Evolutionary conservation across 1,140 invertebrate genomes (phyloP), one percentile per base, ranked within the genome.

Genomic region (Drosophila auraria): DNA sequence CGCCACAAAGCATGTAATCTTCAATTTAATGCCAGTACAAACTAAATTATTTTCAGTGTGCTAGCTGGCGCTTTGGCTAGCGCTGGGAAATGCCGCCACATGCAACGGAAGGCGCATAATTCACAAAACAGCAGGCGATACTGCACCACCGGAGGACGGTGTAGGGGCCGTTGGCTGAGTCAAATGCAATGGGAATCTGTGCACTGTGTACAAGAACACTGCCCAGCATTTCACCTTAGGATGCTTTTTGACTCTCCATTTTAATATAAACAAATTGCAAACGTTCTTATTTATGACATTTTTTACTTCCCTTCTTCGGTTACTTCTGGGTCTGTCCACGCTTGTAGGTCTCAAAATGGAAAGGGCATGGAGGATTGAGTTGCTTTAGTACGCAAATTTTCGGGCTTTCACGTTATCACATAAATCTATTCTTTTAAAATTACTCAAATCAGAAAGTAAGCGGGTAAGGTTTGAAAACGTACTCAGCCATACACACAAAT

Each of bases 181-280:
- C 60, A 77, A 70, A 66, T 81, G 84, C 73, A 78, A 84, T 75
- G 63, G 54, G 70, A 69, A 81, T 84, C 69, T 78, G 86, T 74
- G 81, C 65, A 51, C 59, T 69, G 73, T 70, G 62, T 62, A 73
- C 63, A 71, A 40, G 68, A 45, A 71, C 40, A 57, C 38, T 33
- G n/a, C 23, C 17, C 65, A 38, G 17, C 73, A 64, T 75, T 50
- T 56, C 49, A 74, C 81, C 82, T 79, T 81, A 59, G 78, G 56
- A 78, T 64, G 73, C 78, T 66, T 83, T 87, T 78, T 84, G 86
- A 83, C 83, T 84, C 81, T 84, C 69, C 62, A 81, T 81, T 87
- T 87, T 89, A 89, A 89, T 89, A 89, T 90, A 89, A 90, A 89
- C 84, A 89, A 89, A 89, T 90, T 89, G 84, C 78, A 84, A 77